Percentiles rank a stretch among this genome's conserved stretches.
These are phyloP conservation scores for Percina caprodes DNA, from an alignment of 2,113 vertebrate genomes.

Conservation along the genomic window DNA sequence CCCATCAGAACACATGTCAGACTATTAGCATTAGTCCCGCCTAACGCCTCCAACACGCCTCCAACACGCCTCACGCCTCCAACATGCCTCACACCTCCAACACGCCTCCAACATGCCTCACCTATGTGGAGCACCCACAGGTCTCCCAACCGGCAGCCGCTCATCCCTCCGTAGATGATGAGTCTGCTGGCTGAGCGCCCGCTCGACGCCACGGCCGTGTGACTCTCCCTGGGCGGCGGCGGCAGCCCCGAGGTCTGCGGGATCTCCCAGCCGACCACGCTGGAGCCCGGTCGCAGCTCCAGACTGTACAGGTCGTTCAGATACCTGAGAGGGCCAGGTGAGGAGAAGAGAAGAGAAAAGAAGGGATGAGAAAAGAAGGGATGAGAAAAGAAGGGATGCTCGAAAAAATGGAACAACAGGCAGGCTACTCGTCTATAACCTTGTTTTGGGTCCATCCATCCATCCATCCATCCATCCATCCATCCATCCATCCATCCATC, in stretches of 20 bases:
- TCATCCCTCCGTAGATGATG: constrained; percentile 92
- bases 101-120: constrained; percentile 39
- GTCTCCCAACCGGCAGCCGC: constrained; percentile 90
- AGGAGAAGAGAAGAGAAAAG: too few species aligned
- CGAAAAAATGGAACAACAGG: too few species aligned
- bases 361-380: too few species aligned
- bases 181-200: constrained; percentile 79
- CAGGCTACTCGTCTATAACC: too few species aligned
- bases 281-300: constrained; percentile 88
- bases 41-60: too few species aligned
- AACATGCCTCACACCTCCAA: too few species aligned
- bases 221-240: constrained; percentile 89
- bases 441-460: too few species aligned
- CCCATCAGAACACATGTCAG: neutral
- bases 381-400: too few species aligned
- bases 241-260: constrained; percentile 87
- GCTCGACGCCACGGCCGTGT: constrained; percentile 88
- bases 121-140: constrained; percentile 91
- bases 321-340: constrained; percentile 76
- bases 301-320: constrained; percentile 90
- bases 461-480: accelerated
- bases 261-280: constrained; percentile 89
- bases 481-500: too few species aligned
- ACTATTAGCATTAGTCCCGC: accelerated
- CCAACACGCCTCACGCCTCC: too few species aligned